Base-by-base conservation (phyloP, 2,113 vertebrate genomes). In the Nothoprocta perdicaria region DNA sequence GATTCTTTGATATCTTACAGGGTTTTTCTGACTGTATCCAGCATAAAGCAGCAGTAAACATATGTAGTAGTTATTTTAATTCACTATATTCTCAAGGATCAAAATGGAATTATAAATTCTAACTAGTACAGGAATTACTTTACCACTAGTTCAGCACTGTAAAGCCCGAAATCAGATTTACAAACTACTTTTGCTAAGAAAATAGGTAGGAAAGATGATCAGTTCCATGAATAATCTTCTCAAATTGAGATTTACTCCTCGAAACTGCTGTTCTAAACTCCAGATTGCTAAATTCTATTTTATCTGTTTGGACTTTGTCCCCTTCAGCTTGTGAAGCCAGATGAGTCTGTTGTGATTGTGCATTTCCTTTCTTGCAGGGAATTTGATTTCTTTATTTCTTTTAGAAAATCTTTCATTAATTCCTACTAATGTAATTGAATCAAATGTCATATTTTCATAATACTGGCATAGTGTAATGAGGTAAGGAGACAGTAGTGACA, bases 281-380 rank as follows among this genome's bases (percentile, higher is more conserved):
- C 68, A 40, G 41, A 60, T 33, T 84, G 57, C 65, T 75, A 80
- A 86, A 90, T 66, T 77, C 38, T 17, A 10, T 84, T 87, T 69
- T 55, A 95, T 60, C 80, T 86, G 26, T 29, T 33, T 93, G 83
- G 65, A 94, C 86, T 96, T 90, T 94, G 80, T 83, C 50, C 76
- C 57, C 21, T 71, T 73, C 35, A 11, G 8, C 19, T 88, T 75
- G 41, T 88, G 57, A 78, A 72, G 57, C 73, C 77, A 74, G 27
- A 86, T 63, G 61, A 86, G 27, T 46, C 69, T 77, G 48, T 35
- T 57, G 45, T 66, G 40, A 66, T 43, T 87, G 8, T 69, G 43
- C 31, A 79, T 79, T 90, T 50, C 15, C 1, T 10, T 75, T 45
- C 12, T 78, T 90, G 38, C 62, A 52, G 18, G 14, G 80, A 72